These are phyloP conservation scores for Trochalopteron elliotii DNA, from an alignment of 2,113 vertebrate species.

Conservation along the genomic window DNA sequence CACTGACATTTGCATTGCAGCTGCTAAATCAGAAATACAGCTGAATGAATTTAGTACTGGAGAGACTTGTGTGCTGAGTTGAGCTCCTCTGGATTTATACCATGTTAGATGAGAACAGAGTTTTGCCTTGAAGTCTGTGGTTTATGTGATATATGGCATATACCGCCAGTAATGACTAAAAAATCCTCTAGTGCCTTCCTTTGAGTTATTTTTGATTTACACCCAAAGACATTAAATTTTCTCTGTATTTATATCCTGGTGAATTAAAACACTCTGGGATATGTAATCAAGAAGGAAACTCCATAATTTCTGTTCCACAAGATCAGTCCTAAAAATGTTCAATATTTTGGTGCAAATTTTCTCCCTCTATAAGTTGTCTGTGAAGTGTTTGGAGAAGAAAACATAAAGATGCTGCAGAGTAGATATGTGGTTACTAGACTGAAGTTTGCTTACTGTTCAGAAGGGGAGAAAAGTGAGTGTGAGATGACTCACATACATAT, in stretches of 20 bases:
- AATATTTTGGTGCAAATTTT: not conserved
- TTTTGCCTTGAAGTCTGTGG: not conserved
- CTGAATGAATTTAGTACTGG: not conserved
- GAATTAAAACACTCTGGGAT: not conserved
- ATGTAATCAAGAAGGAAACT: not conserved
- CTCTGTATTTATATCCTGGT: not conserved
- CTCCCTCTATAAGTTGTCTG: not conserved
- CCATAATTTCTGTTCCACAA: conserved; percentile 1
- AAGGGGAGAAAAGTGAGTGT: not conserved
- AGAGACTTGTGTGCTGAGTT: not conserved
- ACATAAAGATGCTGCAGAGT: not conserved
- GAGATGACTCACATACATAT: conserved; percentile 41
- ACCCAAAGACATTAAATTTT: not conserved
- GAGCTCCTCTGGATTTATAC: conserved; percentile 9
- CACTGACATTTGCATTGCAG: not conserved
- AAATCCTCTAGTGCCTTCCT: not conserved
- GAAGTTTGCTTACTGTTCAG: conserved; percentile 6
- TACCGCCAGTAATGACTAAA: not conserved
- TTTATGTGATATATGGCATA: not conserved
- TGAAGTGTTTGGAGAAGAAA: not conserved
- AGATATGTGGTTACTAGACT: conserved; percentile 2
- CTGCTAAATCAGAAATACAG: conserved; percentile 1
- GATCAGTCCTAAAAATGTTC: not conserved
- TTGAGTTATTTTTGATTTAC: conserved; percentile 6
- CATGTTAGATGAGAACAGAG: not conserved